Evolutionary conservation across 2,888 invertebrate genomes (phyloP).

Genomic region (Eurytoma adleriae): DNA sequence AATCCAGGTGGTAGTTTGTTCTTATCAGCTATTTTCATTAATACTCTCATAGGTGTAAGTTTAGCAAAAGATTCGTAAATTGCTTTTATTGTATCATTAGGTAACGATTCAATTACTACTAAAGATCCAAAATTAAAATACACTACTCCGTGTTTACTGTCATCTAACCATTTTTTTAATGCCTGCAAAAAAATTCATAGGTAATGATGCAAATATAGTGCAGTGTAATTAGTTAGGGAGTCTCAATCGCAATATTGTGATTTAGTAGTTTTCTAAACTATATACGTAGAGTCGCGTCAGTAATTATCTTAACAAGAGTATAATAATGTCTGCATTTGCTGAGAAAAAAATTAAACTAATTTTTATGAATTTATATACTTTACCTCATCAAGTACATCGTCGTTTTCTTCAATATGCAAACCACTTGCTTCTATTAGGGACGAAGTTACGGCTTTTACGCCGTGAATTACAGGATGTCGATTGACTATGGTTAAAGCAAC

Average conservation of each 20-base stretch:
- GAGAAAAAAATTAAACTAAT: slow-evolving; percentile 4
- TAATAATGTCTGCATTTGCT: too few relatives aligned
- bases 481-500: slow-evolving; percentile 77
- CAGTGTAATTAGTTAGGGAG: too few relatives aligned
- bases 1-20: slow-evolving; percentile 64
- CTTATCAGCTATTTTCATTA: slow-evolving; percentile 66
- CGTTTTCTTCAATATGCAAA: slow-evolving; percentile 75
- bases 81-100: slow-evolving; percentile 56
- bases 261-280: too few relatives aligned
- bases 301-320: too few relatives aligned
- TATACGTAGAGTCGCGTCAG: too few relatives aligned
- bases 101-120: slow-evolving; percentile 67
- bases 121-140: slow-evolving; percentile 71
- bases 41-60: slow-evolving; percentile 66
- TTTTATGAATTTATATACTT: not conserved
- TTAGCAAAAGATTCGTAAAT: slow-evolving; percentile 65
- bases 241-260: too few relatives aligned
- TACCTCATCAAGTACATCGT: slow-evolving; percentile 60
- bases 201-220: not conserved
- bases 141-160: slow-evolving; percentile 67
- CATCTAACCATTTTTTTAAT: slow-evolving; percentile 68
- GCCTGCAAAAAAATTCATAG: slow-evolving; percentile 58
- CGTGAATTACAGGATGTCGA: slow-evolving; percentile 76
- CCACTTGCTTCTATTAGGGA: slow-evolving; percentile 78
- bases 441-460: slow-evolving; percentile 74